Conservation (phyloP, 2,797 vertebrate genomes). For the Saxicola maurus region DNA sequence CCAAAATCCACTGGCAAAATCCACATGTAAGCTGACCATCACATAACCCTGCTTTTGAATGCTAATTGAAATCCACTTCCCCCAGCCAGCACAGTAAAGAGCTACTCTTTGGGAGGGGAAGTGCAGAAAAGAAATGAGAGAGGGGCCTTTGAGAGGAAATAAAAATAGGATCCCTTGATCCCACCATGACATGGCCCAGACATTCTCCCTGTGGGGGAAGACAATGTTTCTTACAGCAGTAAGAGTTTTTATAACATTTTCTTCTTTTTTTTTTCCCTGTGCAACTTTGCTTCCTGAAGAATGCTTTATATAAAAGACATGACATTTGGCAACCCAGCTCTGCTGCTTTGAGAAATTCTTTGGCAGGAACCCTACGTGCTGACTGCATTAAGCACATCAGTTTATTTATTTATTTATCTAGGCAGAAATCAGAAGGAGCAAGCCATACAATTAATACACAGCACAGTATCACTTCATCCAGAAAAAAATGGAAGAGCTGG, state of each 20-base stretch:
- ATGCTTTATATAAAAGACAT: constrained; percentile 57
- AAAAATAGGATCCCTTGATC: constrained; percentile 41
- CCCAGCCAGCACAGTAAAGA: not conserved
- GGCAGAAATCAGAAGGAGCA: constrained; percentile 4
- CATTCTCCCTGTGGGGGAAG: constrained; percentile 23
- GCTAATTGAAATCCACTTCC: not conserved
- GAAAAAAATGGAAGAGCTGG: not conserved
- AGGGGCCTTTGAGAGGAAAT: constrained; percentile 27
- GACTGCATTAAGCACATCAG: constrained; percentile 26
- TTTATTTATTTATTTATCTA: constrained; percentile 24
- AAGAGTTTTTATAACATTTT: constrained; percentile 43
- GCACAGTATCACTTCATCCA: not conserved
- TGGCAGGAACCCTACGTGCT: constrained; percentile 43
- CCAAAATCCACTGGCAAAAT: constrained; percentile 22
- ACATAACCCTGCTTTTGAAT: not conserved
- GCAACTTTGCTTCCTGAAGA: constrained; percentile 56
- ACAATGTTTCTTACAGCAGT: constrained; percentile 29
- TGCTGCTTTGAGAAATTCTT: constrained; percentile 47
- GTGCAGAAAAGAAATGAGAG: not conserved
- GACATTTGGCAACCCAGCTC: constrained; percentile 56
- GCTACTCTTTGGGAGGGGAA: not conserved
- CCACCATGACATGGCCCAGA: constrained; percentile 23
- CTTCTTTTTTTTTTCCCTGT: not conserved
- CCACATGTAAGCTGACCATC: not conserved
- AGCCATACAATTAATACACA: not conserved